A percentile compares a stretch with the other conserved stretches of the same genome.
phyloP scores from a whole-genome alignment of 2,888 invertebrate genomes.

The Dryobota labecula region DNA sequence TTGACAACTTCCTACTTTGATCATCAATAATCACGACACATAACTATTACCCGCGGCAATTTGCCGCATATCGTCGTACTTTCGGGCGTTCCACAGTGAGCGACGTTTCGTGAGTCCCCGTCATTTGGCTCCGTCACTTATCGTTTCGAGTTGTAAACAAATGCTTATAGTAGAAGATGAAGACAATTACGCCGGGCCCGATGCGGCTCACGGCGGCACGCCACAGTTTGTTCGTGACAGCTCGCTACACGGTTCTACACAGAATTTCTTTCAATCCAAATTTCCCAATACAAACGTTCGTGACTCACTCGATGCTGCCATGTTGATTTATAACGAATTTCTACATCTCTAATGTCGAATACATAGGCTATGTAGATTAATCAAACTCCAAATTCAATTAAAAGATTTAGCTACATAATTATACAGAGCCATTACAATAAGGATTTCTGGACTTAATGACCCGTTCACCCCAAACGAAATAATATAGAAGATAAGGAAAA shows the following conservation, averaged over 20 bases:
- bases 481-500: constrained; percentile 66
- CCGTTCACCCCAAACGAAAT: constrained; percentile 57
- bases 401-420: constrained; percentile 46
- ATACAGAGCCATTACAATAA: constrained; percentile 52
- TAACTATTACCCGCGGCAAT: constrained; percentile 11
- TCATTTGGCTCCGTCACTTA: constrained; percentile 54
- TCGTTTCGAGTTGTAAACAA: constrained; percentile 55
- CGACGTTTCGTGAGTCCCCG: constrained; percentile 38
- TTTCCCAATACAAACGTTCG: constrained; percentile 79
- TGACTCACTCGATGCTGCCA: constrained; percentile 71
- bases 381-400: constrained; percentile 64
- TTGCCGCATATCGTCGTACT: constrained; percentile 15
- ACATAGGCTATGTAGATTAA: constrained; percentile 12
- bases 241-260: constrained; percentile 66
- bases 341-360: constrained; percentile 15
- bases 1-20: constrained; percentile 17
- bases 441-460: constrained; percentile 64
- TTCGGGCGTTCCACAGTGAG: constrained; percentile 1
- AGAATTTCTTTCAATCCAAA: constrained; percentile 82
- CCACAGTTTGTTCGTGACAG: constrained; percentile 72
- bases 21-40: constrained; percentile 10
- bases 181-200: constrained; percentile 71
- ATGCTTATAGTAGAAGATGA: constrained; percentile 63
- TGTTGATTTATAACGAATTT: constrained; percentile 74
- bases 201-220: constrained; percentile 44